Conservation (phyloP, 1,140 invertebrate genomes). For the honey bee (Apis mellifera) region Amel_HAv3.1 CM009939.2:11825001-11825500, state of each 20-base stretch:
- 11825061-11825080: slow-evolving; percentile 68
- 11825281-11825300: too few relatives aligned
- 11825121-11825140: slow-evolving; percentile 77
- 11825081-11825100: slow-evolving; percentile 76
- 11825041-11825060: slow-evolving; percentile 54
- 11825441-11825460: background rate
- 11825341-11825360: background rate
- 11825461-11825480: too few relatives aligned
- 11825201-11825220: background rate
- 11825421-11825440: background rate
- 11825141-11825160: slow-evolving; percentile 63
- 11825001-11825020: slow-evolving; percentile 49
- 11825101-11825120: slow-evolving; percentile 72
- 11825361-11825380: background rate
- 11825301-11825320: background rate
- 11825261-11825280: background rate
- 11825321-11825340: background rate
- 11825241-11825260: too few relatives aligned
- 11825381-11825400: background rate
- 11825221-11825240: background rate
- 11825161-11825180: background rate
- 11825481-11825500: too few relatives aligned
- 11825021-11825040: slow-evolving; percentile 47
- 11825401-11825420: background rate
- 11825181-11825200: background rate